Evolutionary conservation across 2,888 invertebrate genomes (phyloP).

Genomic region (Chromoteleia sp.): DNA sequence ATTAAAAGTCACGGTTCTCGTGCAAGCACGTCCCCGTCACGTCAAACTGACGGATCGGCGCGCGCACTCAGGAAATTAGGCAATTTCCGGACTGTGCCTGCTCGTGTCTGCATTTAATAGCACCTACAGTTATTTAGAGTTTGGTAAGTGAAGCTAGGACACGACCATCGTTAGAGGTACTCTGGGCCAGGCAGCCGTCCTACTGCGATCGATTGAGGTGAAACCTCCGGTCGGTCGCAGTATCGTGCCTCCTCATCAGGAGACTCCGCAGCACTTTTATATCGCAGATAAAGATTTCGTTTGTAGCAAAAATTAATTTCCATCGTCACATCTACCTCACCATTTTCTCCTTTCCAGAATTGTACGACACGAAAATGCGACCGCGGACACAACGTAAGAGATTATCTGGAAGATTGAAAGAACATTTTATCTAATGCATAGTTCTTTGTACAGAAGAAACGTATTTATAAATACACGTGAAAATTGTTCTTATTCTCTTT

Average conservation of each 20-base stretch:
- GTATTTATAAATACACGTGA: too few species aligned
- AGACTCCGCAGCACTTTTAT: conserved; percentile 55
- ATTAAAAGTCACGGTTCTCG: conserved; percentile 84
- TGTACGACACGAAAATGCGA: too few species aligned
- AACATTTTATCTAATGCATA: too few species aligned
- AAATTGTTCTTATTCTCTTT: too few species aligned
- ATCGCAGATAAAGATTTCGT: conserved; percentile 41
- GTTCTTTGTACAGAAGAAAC: too few species aligned
- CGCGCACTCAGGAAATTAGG: conserved; percentile 85
- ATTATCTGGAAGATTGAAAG: too few species aligned
- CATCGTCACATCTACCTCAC: not conserved
- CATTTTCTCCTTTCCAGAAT: not conserved
- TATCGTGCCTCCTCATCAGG: conserved; percentile 68
- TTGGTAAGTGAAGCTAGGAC: conserved; percentile 75
- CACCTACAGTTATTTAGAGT: conserved; percentile 77
- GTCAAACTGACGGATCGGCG: conserved; percentile 85
- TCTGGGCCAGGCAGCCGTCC: conserved; percentile 72
- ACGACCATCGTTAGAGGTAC: conserved; percentile 73
- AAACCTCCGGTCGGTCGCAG: conserved; percentile 68
- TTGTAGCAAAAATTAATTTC: conserved; percentile 13
- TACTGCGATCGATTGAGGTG: conserved; percentile 77
- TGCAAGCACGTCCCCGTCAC: conserved; percentile 83
- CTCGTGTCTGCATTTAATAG: conserved; percentile 84
- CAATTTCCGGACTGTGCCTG: conserved; percentile 84
- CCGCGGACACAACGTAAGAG: too few species aligned